These are phyloP conservation scores for Orchestia grillus DNA, from an alignment of 1,140 invertebrate genomes.

Conservation along the genomic window DNA sequence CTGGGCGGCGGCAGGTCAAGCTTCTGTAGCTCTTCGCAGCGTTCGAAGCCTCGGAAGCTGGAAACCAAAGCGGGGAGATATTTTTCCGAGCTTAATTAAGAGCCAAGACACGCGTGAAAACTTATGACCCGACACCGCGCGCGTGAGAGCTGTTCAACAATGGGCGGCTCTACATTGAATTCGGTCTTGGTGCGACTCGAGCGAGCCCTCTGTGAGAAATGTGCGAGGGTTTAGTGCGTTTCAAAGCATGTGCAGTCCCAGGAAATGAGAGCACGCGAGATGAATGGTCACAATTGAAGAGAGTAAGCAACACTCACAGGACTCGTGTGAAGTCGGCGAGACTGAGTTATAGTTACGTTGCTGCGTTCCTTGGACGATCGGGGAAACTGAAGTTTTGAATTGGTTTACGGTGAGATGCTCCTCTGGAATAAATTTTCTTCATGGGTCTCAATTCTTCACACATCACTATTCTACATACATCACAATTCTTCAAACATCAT, in stretches of 20 bases:
- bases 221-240: neutral
- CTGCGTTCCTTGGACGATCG: too few relatives aligned
- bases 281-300: neutral
- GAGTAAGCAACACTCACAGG: neutral
- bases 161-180: neutral
- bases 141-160: neutral
- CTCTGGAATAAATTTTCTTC: too few relatives aligned
- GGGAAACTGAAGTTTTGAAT: too few relatives aligned
- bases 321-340: too few relatives aligned
- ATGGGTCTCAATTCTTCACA: too few relatives aligned
- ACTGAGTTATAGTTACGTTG: too few relatives aligned
- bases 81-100: neutral
- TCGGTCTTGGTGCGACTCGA: neutral
- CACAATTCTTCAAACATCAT: too few relatives aligned
- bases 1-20: neutral
- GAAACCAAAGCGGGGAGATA: neutral
- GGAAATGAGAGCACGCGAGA: neutral
- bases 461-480: too few relatives aligned
- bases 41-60: neutral
- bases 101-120: neutral
- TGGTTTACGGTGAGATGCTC: too few relatives aligned
- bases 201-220: neutral
- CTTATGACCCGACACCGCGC: neutral
- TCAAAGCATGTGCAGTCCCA: neutral
- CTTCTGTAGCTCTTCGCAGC: neutral